Conservation (phyloP, 1,140 invertebrate species). For the Helicoverpa zea region DNA sequence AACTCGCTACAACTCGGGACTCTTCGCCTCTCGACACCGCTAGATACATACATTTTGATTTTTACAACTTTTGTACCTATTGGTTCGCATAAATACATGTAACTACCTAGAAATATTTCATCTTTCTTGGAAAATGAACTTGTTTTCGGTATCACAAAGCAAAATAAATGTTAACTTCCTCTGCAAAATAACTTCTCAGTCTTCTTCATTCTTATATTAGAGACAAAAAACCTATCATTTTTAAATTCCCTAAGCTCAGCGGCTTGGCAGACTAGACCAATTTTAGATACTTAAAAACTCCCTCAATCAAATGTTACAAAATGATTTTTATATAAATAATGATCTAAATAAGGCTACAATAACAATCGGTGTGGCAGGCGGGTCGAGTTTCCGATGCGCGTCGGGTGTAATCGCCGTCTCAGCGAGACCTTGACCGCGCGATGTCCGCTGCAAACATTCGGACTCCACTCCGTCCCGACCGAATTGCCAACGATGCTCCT, state of each 20-base stretch:
- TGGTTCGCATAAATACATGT: background rate
- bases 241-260: too few species aligned
- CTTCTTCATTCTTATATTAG: too few species aligned
- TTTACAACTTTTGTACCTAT: slow-evolving; percentile 9
- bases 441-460: slow-evolving; percentile 54
- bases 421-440: slow-evolving; percentile 78
- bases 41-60: slow-evolving; percentile 26
- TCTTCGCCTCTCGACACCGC: slow-evolving; percentile 59
- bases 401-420: slow-evolving; percentile 63
- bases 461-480: slow-evolving; percentile 36
- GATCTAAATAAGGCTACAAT: slow-evolving; percentile 54
- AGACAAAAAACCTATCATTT: too few species aligned
- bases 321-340: background rate
- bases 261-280: too few species aligned
- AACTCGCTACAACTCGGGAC: slow-evolving; percentile 71
- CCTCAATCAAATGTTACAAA: background rate
- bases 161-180: too few species aligned
- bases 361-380: slow-evolving; percentile 53
- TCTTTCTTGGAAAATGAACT: too few species aligned
- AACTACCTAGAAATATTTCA: background rate
- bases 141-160: too few species aligned
- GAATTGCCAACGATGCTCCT: slow-evolving; percentile 62
- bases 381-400: slow-evolving; percentile 70
- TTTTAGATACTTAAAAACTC: too few species aligned
- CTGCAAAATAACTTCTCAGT: too few species aligned